Evolutionary conservation across 2,797 vertebrate species (phyloP).

Genomic region (Halcyon badia): DNA sequence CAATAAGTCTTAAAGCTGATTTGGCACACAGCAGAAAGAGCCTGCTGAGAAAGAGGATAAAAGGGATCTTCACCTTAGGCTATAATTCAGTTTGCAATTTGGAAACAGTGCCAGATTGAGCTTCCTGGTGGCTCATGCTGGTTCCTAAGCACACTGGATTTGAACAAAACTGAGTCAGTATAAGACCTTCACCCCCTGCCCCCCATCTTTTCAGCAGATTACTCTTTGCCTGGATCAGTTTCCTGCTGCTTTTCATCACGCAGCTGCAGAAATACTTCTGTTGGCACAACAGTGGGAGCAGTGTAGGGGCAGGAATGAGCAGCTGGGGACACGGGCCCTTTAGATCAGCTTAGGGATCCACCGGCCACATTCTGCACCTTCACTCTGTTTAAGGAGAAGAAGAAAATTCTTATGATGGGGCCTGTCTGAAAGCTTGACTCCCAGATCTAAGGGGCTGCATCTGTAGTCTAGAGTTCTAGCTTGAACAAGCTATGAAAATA

Average conservation of each 20-base stretch:
- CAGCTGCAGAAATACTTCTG: constrained; percentile 56
- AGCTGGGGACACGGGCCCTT: not conserved
- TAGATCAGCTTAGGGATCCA: not conserved
- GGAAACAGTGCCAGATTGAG: constrained; percentile 26
- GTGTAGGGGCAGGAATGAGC: constrained; percentile 30
- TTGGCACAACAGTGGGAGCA: constrained; percentile 37
- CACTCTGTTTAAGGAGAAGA: not conserved
- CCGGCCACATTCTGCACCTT: not conserved
- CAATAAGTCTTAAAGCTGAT: constrained; percentile 49
- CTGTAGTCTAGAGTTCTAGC: not conserved
- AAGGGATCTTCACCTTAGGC: constrained; percentile 39
- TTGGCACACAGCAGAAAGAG: constrained; percentile 26
- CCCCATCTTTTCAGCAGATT: constrained; percentile 9
- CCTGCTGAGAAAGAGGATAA: constrained; percentile 41
- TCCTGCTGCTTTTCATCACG: constrained; percentile 33
- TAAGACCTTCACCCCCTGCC: not conserved
- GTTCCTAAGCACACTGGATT: not conserved
- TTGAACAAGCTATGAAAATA: not conserved
- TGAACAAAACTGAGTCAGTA: constrained; percentile 12
- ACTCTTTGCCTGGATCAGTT: constrained; percentile 40
- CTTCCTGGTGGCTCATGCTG: constrained; percentile 5
- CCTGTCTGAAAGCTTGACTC: not conserved
- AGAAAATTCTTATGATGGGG: not conserved
- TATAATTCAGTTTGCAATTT: constrained; percentile 8
- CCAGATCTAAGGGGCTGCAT: not conserved